These are phyloP conservation scores for Loriculus beryllinus DNA, from an alignment of 2,797 vertebrate genomes.

Conservation along the genomic window DNA sequence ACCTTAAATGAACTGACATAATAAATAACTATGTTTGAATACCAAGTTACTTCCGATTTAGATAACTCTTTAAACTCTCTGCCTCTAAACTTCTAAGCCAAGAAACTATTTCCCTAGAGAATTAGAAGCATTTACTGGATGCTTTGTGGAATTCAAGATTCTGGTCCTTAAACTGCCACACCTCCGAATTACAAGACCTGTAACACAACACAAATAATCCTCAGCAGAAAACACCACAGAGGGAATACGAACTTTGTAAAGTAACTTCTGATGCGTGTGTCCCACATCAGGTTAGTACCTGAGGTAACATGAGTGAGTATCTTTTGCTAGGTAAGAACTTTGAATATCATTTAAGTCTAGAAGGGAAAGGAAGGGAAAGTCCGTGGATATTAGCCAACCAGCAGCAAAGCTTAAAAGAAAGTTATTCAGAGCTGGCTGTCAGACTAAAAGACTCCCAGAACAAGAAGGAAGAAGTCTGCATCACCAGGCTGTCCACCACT, in stretches of 20 bases:
- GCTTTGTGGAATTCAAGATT: neutral
- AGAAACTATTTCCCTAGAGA: neutral
- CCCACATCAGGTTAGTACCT: neutral
- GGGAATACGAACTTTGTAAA: neutral
- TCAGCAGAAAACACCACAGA: neutral
- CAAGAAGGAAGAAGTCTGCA: neutral
- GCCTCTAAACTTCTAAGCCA: neutral
- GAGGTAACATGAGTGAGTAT: neutral
- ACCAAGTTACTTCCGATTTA: neutral
- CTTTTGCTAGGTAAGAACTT: neutral
- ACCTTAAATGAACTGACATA: neutral
- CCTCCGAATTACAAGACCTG: neutral
- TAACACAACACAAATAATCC: neutral
- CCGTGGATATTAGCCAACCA: neutral
- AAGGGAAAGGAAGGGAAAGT: neutral
- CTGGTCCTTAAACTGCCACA: neutral
- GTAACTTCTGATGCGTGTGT: neutral
- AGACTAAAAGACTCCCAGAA: neutral
- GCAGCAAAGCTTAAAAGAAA: neutral
- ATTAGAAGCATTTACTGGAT: neutral
- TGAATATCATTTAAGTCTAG: neutral
- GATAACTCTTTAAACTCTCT: neutral
- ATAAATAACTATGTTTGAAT: neutral
- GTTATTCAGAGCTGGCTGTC: neutral
- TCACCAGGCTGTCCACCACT: rapidly evolving